Evolutionary conservation across 2,888 invertebrate species (phyloP).

Genomic region (Drosophila pseudotakahashii): DNA sequence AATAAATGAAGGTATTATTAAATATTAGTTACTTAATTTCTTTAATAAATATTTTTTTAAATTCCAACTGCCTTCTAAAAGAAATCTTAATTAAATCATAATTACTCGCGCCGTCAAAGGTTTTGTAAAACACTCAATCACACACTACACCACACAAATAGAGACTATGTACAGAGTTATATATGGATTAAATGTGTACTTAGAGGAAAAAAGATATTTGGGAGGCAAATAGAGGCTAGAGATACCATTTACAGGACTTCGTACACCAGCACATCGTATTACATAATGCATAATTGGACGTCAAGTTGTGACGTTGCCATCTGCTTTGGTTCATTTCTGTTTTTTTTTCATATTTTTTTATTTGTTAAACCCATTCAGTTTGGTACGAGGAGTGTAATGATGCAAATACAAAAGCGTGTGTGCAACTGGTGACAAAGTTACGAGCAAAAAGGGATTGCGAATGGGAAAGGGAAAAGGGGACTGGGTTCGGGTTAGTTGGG

Average conservation of each 20-base stretch:
- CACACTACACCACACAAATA: constrained; percentile 26
- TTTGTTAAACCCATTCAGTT: constrained; percentile 19
- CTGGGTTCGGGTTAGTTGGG: constrained; percentile 18
- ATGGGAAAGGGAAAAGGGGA: neutral
- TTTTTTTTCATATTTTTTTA: neutral
- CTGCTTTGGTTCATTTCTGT: constrained; percentile 4
- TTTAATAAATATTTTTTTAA: too few species aligned
- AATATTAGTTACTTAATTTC: too few species aligned
- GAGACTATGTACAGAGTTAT: constrained; percentile 40
- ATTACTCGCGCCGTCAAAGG: neutral
- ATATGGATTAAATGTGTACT: constrained; percentile 20
- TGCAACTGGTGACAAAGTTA: constrained; percentile 58
- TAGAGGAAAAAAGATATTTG: constrained; percentile 13
- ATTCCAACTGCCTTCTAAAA: too few species aligned
- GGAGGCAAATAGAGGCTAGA: constrained; percentile 15
- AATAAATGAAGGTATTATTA: too few species aligned
- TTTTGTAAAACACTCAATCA: constrained; percentile 9
- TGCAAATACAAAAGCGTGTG: constrained; percentile 48
- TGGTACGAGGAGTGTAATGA: constrained; percentile 20
- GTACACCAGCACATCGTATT: constrained; percentile 28
- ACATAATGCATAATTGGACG: constrained; percentile 30
- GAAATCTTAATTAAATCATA: constrained; percentile 5
- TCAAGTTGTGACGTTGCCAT: constrained; percentile 29
- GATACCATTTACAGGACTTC: constrained; percentile 35
- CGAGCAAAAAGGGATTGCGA: constrained; percentile 35